Conservation (phyloP, 2,888 invertebrate genomes). For the Pandemis heparana region DNA sequence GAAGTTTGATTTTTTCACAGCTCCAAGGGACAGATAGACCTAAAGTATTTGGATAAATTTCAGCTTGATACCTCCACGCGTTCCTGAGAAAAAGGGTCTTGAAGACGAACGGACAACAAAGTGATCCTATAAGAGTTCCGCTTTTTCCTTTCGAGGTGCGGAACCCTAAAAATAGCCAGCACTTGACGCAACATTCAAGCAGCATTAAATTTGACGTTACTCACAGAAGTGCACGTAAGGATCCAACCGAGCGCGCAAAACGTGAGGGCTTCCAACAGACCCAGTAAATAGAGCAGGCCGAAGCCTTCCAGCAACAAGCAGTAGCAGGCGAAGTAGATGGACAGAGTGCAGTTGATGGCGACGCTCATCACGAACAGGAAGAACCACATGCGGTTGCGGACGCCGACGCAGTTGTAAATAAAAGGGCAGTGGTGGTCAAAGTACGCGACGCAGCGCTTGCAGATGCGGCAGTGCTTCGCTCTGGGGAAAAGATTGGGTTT, state of each 20-base stretch:
- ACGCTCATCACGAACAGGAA: constrained; percentile 95
- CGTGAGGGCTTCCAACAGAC: constrained; percentile 92
- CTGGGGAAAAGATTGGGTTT: constrained; percentile 51
- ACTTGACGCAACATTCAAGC: too few relatives aligned
- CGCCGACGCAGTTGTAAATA: constrained; percentile 97
- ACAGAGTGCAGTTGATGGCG: constrained; percentile 94
- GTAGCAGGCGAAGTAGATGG: constrained; percentile 95
- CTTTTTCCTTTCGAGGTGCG: too few relatives aligned
- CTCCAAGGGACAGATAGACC: too few relatives aligned
- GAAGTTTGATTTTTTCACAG: too few relatives aligned
- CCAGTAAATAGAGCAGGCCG: constrained; percentile 93
- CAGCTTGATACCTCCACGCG: too few relatives aligned
- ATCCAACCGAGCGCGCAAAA: constrained; percentile 96
- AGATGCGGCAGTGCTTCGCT: constrained; percentile 96
- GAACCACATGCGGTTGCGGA: constrained; percentile 97
- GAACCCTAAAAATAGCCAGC: too few relatives aligned
- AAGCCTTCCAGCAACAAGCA: constrained; percentile 94
- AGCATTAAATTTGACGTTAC: constrained; percentile 52
- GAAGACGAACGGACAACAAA: too few relatives aligned
- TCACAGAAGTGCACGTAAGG: constrained; percentile 94
- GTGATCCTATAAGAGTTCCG: too few relatives aligned
- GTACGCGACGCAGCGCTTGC: constrained; percentile 95
- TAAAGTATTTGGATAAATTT: too few relatives aligned
- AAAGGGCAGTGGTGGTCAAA: constrained; percentile 98
- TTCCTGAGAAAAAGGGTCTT: too few relatives aligned